Percentiles rank a stretch among this genome's conserved stretches.
phyloP scores from a whole-genome alignment of 2,113 vertebrate species.

The Acanthisitta chloris region DNA sequence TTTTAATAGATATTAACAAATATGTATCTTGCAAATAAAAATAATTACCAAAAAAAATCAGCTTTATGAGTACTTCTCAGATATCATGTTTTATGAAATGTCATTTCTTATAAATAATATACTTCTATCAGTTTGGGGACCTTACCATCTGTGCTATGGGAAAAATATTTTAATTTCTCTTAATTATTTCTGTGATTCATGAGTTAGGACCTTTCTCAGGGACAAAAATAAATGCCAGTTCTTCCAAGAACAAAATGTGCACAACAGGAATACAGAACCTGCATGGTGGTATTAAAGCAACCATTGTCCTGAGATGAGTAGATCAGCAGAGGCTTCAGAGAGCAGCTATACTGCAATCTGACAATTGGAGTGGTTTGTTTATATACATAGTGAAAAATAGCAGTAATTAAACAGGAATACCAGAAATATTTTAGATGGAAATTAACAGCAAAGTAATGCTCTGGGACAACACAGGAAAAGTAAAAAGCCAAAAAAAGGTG shows the following conservation, averaged over 20 bases:
- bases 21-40: not conserved
- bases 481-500: not conserved
- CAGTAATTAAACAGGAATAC: not conserved
- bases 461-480: not conserved
- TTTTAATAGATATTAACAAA: not conserved
- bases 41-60: not conserved
- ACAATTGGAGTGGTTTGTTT: not conserved
- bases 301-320: not conserved
- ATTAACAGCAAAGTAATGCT: not conserved
- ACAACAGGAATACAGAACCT: not conserved
- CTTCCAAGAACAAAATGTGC: not conserved
- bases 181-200: slow-evolving; percentile 5
- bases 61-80: not conserved
- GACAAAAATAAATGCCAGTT: not conserved
- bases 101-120: not conserved
- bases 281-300: not conserved
- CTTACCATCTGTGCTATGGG: not conserved
- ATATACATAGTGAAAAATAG: not conserved
- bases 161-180: slow-evolving; percentile 17
- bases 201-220: not conserved
- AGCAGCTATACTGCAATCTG: not conserved
- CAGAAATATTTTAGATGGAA: not conserved
- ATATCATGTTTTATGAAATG: not conserved
- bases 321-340: not conserved
- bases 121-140: not conserved